Evolutionary conservation across 2,113 vertebrate species (phyloP).

Genomic region (Polypterus bichir): DNA sequence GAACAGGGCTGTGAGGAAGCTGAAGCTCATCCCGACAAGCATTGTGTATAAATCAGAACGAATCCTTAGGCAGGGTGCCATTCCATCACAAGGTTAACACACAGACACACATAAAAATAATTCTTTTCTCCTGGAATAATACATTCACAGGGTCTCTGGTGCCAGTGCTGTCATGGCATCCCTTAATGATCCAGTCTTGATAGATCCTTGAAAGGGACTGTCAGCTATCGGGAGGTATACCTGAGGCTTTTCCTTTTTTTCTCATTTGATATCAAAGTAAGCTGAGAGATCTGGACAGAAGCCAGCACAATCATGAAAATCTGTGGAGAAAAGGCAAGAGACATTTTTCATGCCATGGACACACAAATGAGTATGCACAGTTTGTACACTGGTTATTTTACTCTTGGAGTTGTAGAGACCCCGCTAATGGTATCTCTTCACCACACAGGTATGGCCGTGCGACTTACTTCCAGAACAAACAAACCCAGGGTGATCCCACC

Average conservation of each 20-base stretch:
- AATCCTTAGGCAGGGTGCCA: too few relatives aligned
- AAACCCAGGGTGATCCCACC: slow-evolving; percentile 33
- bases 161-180: not conserved
- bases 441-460: not conserved
- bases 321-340: slow-evolving; percentile 21
- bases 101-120: not conserved
- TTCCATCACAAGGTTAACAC: too few relatives aligned
- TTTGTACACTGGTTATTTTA: not conserved
- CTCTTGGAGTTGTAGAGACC: not conserved
- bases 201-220: not conserved
- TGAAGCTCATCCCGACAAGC: too few relatives aligned
- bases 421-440: not conserved
- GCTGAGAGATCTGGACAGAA: slow-evolving; percentile 28
- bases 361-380: not conserved
- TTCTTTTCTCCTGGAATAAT: not conserved
- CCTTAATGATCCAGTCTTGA: not conserved
- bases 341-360: not conserved
- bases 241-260: slow-evolving; percentile 3
- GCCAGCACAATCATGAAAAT: slow-evolving; percentile 31
- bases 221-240: not conserved
- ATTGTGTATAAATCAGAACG: too few relatives aligned
- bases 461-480: slow-evolving; percentile 33
- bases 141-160: not conserved
- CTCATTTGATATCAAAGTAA: slow-evolving; percentile 22
- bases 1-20: too few relatives aligned